Conservation (phyloP, 2,888 invertebrate species). For the Agonopterix arenella region DNA sequence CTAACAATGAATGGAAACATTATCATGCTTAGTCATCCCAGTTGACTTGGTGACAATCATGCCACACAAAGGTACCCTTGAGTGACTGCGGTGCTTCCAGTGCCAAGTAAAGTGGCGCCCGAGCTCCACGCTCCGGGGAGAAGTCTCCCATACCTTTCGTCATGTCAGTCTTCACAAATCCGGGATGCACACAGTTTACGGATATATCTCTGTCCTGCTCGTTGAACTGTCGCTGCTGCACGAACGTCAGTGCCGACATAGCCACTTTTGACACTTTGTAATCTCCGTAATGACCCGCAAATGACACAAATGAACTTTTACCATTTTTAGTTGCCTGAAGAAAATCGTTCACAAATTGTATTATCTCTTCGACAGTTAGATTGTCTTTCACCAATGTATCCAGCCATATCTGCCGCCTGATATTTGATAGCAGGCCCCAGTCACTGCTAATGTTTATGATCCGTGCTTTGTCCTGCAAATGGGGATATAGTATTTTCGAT, state of each 20-base stretch:
- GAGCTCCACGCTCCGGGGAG: slow-evolving; percentile 60
- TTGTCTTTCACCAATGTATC: slow-evolving; percentile 60
- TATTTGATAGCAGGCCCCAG: slow-evolving; percentile 70
- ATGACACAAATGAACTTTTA: slow-evolving; percentile 52
- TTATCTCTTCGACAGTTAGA: slow-evolving; percentile 69
- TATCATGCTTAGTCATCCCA: slow-evolving; percentile 63
- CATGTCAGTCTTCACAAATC: slow-evolving; percentile 71
- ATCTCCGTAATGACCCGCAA: slow-evolving; percentile 66
- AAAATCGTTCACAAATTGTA: slow-evolving; percentile 75
- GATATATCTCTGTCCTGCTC: slow-evolving; percentile 70
- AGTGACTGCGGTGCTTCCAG: slow-evolving; percentile 62
- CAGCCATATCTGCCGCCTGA: slow-evolving; percentile 63
- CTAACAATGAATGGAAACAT: slow-evolving; percentile 34
- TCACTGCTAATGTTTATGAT: slow-evolving; percentile 86
- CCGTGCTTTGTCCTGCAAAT: slow-evolving; percentile 81
- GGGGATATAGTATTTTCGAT: slow-evolving; percentile 82
- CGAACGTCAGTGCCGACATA: slow-evolving; percentile 65
- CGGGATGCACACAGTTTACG: slow-evolving; percentile 69
- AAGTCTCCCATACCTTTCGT: slow-evolving; percentile 70
- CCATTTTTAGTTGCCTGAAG: slow-evolving; percentile 72
- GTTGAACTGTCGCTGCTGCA: slow-evolving; percentile 59
- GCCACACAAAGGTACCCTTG: slow-evolving; percentile 69
- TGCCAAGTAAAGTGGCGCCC: slow-evolving; percentile 60
- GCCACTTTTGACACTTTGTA: slow-evolving; percentile 73
- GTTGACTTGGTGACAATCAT: slow-evolving; percentile 68